Conservation (phyloP, 2,888 invertebrate species). For the Plagiodera versicolora region DNA sequence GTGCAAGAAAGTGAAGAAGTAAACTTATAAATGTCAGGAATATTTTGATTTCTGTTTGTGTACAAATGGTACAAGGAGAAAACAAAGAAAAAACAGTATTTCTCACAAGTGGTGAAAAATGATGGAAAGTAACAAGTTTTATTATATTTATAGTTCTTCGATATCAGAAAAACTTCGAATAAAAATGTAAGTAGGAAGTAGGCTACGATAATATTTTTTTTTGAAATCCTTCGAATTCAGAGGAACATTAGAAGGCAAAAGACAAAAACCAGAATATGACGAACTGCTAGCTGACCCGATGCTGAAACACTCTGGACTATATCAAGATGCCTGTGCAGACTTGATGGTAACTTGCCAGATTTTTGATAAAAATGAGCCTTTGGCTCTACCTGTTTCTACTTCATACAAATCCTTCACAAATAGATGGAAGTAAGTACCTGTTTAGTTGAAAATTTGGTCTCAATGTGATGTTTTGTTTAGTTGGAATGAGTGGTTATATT, state of each 20-base stretch:
- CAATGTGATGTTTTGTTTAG: slow-evolving; percentile 57
- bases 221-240: slow-evolving; percentile 55
- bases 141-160: slow-evolving; percentile 90
- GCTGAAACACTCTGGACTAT: slow-evolving; percentile 87
- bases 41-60: too few species aligned
- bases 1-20: too few species aligned
- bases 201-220: background rate
- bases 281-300: slow-evolving; percentile 85
- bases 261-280: slow-evolving; percentile 84
- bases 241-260: slow-evolving; percentile 90
- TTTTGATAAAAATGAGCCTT: slow-evolving; percentile 75
- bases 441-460: background rate
- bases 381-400: slow-evolving; percentile 85
- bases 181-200: slow-evolving; percentile 74
- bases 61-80: too few species aligned
- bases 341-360: slow-evolving; percentile 87
- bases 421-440: slow-evolving; percentile 77
- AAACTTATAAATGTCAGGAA: too few species aligned
- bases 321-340: slow-evolving; percentile 83
- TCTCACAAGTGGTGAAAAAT: background rate
- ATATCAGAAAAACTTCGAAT: slow-evolving; percentile 84
- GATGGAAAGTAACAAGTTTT: slow-evolving; percentile 81
- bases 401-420: slow-evolving; percentile 91
- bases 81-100: too few species aligned
- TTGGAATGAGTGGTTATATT: slow-evolving; percentile 96